Evolutionary conservation across 2,888 invertebrate species (phyloP), one percentile per base, ranked within the genome.

Genomic region (Dyspetes luteomarginatus): DNA sequence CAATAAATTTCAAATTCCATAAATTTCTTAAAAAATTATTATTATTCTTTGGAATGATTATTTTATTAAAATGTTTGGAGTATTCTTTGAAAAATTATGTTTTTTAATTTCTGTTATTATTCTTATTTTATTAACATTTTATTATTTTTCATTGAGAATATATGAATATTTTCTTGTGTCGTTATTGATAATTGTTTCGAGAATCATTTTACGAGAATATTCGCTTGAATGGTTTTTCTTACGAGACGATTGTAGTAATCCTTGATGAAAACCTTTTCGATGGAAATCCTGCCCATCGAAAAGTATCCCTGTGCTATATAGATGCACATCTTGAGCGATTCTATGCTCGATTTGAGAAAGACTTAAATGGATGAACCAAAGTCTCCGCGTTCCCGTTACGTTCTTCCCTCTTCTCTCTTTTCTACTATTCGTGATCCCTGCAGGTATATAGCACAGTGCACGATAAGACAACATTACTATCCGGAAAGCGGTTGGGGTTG

Each of bases 401-500:
- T 41, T 19, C 26, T 36, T 26, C 62, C n/a, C 22, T 12, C 24
- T 7, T 22, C 67, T 68, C 55, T 55, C 7, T 30, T 26, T 50
- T 22, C 5, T 30, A 64, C 55, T 24, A 64, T 77, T 65, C 64
- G 74, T 48, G 43, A 65, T 45, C 78, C 41, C 69, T 60, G 26
- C 82, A 87, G 87, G 83, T 84, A 83, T 82, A 77, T 86, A 77
- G 85, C 86, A n/a, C 82, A 86, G 79, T 90, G 87, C 81, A 93
- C 93, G 65, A 92, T 93, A 80, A 91, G 91, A 81, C 93, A 93
- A 83, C 93, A 94, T 86, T 94, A 94, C 89, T 94, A 94, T 86
- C 94, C 94, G 26, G 94, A 94, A 92, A 94, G 93, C 36, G 94
- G 94, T 65, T 94, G 94, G 94, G 94, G 94, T 41, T 94, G 94